Conservation (phyloP, 2,113 vertebrate genomes). For the Bos javanicus region DNA sequence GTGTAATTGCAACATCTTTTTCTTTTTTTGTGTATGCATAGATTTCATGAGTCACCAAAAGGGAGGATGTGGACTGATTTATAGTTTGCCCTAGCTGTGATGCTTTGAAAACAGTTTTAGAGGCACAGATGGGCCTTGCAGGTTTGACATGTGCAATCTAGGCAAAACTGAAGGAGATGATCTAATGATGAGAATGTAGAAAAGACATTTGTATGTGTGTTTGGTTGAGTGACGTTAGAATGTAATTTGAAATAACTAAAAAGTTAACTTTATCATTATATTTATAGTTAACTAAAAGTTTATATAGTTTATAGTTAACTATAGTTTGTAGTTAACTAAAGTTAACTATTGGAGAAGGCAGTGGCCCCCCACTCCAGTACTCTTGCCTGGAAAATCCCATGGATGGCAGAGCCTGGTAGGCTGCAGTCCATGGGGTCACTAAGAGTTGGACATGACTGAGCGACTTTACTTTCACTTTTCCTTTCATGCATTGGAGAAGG, state of each 20-base stretch:
- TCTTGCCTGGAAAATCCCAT: too few relatives aligned
- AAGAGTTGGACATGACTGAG: too few relatives aligned
- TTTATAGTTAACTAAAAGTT: neutral
- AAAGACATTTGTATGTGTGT: neutral
- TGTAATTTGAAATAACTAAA: neutral
- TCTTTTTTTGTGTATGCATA: neutral
- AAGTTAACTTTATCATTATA: neutral
- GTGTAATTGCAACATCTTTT: neutral
- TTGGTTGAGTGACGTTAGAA: neutral
- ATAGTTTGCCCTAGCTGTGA: neutral
- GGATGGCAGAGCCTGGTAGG: too few relatives aligned
- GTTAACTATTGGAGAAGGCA: neutral
- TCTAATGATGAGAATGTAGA: neutral
- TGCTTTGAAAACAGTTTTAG: neutral
- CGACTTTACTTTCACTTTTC: too few relatives aligned
- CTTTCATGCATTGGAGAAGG: too few relatives aligned
- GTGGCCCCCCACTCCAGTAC: too few relatives aligned
- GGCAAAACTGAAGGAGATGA: neutral
- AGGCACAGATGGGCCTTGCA: neutral
- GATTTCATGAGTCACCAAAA: neutral
- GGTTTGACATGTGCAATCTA: neutral
- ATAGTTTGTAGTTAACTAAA: neutral
- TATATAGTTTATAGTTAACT: neutral
- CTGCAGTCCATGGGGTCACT: too few relatives aligned
- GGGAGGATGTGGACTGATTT: neutral